Evolutionary conservation across 2,888 invertebrate genomes (phyloP), one percentile per base, ranked within the genome.

Genomic region (Dermolepida albohirtum): DNA sequence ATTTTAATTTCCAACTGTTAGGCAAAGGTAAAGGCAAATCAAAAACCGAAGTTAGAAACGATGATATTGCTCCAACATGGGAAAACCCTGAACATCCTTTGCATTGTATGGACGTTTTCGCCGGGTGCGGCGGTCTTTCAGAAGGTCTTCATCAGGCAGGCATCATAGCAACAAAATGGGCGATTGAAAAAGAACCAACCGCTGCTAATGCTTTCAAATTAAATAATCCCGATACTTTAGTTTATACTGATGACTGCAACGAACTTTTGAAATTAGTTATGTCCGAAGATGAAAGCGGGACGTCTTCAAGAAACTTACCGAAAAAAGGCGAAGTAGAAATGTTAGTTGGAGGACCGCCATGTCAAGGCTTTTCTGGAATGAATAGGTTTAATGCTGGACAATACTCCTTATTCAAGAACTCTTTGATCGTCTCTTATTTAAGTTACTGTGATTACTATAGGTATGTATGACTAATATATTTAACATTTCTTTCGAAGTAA

Each of bases 331-430:
- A 94, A 69, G 94, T 95, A 0, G 94, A 95, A 76, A 81, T 95
- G 68, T 82, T 95, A 34, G 92, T 93, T 77, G 95, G 95, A 8
- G 95, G 95, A 0, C 95, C 95, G 0, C 95, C 95, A 0, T 95
- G 95, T 79, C 95, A 95, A 82, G 95, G 95, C 2, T 95, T 95
- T 83, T 93, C 93, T 51, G 93, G 93, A 41, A 94, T 95, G 94
- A 95, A 95, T 82, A 85, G 94, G 62, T 95, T 95, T 81, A 94
- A 93, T 82, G 90, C 90, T 0, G 85, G 94, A 39, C 92, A 94
- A 74, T 94, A 94, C 81, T 94, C 94, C 1, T 86, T 89, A 72
- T 94, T 95, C 78, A 95, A 94, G 85, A 95, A 94, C 80, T 95
- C 95, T 0, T 84, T 95, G 11, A 90, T 95, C 16, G 92, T 92